A percentile compares a stretch with the other conserved stretches of the same genome.
phyloP scores from a whole-genome alignment of 92 coral and sea anemone genomes.

The Porites divaricata region DNA sequence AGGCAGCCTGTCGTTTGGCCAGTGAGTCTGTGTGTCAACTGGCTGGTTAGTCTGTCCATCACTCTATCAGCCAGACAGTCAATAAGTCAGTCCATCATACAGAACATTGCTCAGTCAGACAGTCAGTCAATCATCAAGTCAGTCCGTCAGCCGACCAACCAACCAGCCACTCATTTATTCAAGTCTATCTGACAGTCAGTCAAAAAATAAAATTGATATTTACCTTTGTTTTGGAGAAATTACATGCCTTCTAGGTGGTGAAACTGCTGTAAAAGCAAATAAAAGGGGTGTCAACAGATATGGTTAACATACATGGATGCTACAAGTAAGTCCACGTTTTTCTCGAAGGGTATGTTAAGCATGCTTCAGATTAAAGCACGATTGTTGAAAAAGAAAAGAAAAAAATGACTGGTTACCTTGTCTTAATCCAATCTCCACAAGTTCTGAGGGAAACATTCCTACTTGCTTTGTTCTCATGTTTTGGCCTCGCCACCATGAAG shows the following conservation, averaged over 20 bases:
- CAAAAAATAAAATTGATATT: neutral
- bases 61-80: no score
- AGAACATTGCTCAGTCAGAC: no score
- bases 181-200: neutral
- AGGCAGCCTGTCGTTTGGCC: no score
- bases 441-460: slow-evolving; percentile 92
- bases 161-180: neutral
- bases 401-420: slow-evolving; percentile 47
- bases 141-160: no score
- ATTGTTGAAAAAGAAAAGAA: neutral
- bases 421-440: slow-evolving; percentile 74
- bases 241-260: slow-evolving; percentile 3
- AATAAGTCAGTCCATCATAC: no score
- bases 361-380: no score
- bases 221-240: slow-evolving; percentile 37
- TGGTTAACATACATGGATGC: neutral
- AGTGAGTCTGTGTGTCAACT: no score
- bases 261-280: slow-evolving; percentile 15
- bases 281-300: neutral
- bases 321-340: no score
- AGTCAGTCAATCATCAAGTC: no score
- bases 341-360: no score
- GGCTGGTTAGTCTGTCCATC: no score
- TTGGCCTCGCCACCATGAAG: slow-evolving; percentile 91
- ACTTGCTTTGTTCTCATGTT: slow-evolving; percentile 87